These are phyloP conservation scores for Pachyramphus minor DNA, from an alignment of 2,113 vertebrate genomes.

Conservation along the genomic window DNA sequence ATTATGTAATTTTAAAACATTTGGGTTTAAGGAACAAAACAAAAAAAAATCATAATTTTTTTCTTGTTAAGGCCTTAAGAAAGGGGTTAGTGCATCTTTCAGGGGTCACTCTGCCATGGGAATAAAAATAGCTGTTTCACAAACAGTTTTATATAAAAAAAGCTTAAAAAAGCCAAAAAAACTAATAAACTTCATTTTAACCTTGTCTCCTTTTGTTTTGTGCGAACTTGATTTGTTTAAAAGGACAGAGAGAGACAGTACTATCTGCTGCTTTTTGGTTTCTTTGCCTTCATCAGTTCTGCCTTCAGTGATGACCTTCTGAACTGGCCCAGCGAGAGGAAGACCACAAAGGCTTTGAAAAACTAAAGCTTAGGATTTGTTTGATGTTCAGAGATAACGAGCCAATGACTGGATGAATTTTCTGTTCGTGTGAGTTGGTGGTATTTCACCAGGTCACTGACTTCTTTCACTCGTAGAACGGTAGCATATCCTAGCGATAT, in stretches of 20 bases:
- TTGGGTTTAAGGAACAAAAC: conserved; percentile 69
- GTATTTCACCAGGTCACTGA: background rate
- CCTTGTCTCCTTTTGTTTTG: conserved; percentile 75
- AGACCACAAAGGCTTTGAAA: conserved; percentile 21
- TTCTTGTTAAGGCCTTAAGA: conserved; percentile 82
- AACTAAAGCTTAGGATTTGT: conserved; percentile 9
- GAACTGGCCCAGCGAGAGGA: conserved; percentile 30
- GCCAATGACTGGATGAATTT: conserved; percentile 34
- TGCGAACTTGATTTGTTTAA: conserved; percentile 57
- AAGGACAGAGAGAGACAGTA: conserved; percentile 52
- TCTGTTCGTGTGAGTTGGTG: background rate
- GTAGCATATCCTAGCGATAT: background rate
- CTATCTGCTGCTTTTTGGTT: conserved; percentile 47
- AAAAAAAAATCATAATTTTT: background rate
- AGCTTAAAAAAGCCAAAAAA: conserved; percentile 74
- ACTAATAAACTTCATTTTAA: conserved; percentile 85
- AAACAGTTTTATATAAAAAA: conserved; percentile 86
- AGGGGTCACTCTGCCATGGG: conserved; percentile 80
- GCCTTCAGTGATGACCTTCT: conserved; percentile 28
- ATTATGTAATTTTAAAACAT: conserved; percentile 76
- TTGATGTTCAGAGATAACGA: background rate
- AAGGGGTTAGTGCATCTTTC: conserved; percentile 85
- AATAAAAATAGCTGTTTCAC: conserved; percentile 84
- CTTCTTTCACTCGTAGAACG: background rate
- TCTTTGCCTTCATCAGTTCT: conserved; percentile 47